These are phyloP conservation scores for Lagenorhynchus albirostris DNA, from an alignment of 2,113 vertebrate genomes.

Conservation along the genomic window DNA sequence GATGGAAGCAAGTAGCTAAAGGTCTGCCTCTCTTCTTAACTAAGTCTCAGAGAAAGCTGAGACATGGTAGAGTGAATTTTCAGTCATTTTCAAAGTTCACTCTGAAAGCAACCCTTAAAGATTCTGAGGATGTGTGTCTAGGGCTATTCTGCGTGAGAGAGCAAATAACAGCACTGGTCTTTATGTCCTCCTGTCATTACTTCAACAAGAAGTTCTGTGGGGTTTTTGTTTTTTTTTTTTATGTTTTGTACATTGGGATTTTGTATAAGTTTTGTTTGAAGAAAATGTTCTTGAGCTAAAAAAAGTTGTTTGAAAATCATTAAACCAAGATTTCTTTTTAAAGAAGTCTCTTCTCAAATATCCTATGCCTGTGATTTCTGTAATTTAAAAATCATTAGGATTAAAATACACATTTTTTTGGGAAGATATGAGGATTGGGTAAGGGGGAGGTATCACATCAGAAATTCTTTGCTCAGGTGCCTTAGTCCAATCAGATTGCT, in stretches of 20 bases:
- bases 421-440: background rate
- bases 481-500: background rate
- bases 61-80: background rate
- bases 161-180: background rate
- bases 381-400: background rate
- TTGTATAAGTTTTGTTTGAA: background rate
- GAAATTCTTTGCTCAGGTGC: background rate
- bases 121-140: background rate
- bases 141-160: background rate
- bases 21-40: too few species aligned
- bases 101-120: background rate
- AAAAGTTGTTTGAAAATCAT: background rate
- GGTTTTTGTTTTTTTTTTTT: too few species aligned
- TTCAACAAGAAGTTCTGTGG: background rate
- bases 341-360: background rate
- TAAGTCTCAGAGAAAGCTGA: background rate
- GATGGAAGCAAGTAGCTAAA: background rate
- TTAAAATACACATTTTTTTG: background rate
- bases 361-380: background rate
- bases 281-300: background rate
- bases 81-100: background rate
- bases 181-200: background rate
- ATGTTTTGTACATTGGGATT: background rate
- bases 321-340: background rate
- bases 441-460: background rate